phyloP scores from a whole-genome alignment of 2,888 invertebrate genomes.

The Drosophila mettleri region DNA sequence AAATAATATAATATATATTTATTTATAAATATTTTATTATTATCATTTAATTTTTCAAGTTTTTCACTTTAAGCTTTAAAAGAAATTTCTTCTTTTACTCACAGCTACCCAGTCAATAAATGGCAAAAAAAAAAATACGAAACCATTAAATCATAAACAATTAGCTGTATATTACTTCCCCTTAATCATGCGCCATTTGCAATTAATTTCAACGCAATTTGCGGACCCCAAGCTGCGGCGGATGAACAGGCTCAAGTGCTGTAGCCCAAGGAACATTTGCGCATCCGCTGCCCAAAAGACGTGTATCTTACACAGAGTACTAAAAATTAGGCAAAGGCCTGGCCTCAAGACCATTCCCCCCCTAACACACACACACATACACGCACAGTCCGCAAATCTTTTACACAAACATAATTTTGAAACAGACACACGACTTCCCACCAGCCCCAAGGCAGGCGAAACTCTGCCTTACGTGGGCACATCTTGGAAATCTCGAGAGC shows the following conservation, averaged over 20 bases:
- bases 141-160: constrained; percentile 76
- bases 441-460: background rate
- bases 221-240: constrained; percentile 67
- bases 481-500: constrained; percentile 79
- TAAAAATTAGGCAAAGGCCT: constrained; percentile 63
- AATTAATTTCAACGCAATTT: constrained; percentile 79
- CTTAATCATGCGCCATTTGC: constrained; percentile 80
- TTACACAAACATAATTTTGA: constrained; percentile 79
- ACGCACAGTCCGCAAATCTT: constrained; percentile 64
- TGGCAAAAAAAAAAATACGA: constrained; percentile 9
- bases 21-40: too few relatives aligned
- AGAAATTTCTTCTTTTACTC: background rate
- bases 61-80: background rate
- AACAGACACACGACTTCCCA: constrained; percentile 64
- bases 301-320: constrained; percentile 59
- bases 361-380: constrained; percentile 19
- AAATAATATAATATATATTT: background rate
- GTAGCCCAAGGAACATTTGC: constrained; percentile 48
- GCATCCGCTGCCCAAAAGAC: constrained; percentile 64
- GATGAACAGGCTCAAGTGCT: constrained; percentile 33
- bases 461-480: constrained; percentile 33
- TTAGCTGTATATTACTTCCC: constrained; percentile 77
- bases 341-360: constrained; percentile 43
- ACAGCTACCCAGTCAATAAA: background rate
- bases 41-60: background rate